A percentile compares a stretch with the other conserved stretches of the same genome.
Conservation (phyloP, 1,140 invertebrate genomes). For the Belonocnema kinseyi region DNA sequence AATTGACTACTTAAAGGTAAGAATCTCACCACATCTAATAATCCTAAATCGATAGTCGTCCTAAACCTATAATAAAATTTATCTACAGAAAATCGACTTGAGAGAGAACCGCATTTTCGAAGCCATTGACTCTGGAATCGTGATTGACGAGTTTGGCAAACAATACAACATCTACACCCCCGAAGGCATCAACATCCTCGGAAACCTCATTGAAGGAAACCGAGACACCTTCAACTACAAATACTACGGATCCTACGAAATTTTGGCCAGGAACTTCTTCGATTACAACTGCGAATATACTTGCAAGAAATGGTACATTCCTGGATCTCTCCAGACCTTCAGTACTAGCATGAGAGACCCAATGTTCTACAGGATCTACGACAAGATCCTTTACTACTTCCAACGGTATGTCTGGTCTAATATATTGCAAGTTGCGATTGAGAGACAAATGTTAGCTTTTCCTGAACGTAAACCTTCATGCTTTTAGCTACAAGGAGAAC, state of each 20-base stretch:
- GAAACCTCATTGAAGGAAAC: constrained; percentile 81
- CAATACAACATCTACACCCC: constrained; percentile 63
- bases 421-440: no score
- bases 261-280: constrained; percentile 64
- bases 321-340: no score
- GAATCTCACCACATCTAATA: neutral
- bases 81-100: constrained; percentile 60
- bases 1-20: constrained; percentile 64
- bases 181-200: constrained; percentile 78
- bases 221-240: constrained; percentile 79
- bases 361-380: no score
- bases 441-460: no score
- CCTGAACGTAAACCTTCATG: no score
- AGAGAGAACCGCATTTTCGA: constrained; percentile 70
- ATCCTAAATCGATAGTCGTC: constrained; percentile 11
- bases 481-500: no score
- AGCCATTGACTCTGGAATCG: constrained; percentile 80
- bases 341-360: no score
- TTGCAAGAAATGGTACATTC: no score
- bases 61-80: neutral
- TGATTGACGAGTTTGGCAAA: constrained; percentile 71
- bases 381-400: no score
- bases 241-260: constrained; percentile 78
- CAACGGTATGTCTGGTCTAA: no score
- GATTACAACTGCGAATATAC: constrained; percentile 65